A percentile compares a stretch with the other conserved stretches of the same genome.
phyloP scores from a whole-genome alignment of 2,888 invertebrate genomes.

The Bedellia somnulentella region DNA sequence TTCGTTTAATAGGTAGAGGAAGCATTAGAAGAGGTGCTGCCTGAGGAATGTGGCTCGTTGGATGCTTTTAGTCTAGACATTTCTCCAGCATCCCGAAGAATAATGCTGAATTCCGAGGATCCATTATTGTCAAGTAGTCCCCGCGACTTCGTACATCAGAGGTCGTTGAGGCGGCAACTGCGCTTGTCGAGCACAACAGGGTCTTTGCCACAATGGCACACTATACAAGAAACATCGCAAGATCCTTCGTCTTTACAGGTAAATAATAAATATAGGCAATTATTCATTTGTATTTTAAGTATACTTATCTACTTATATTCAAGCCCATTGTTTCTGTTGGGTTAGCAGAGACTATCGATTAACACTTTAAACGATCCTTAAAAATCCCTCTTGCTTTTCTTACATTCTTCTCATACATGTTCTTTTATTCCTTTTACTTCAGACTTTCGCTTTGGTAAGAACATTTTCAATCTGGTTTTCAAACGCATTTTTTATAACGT shows the following conservation, averaged over 20 bases:
- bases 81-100: conserved; percentile 74
- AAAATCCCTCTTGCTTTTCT: no score
- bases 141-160: conserved; percentile 68
- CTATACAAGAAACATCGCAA: conserved; percentile 11
- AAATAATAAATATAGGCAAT: no score
- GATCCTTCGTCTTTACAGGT: conserved; percentile 42
- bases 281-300: no score
- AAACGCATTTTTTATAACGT: no score
- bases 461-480: no score
- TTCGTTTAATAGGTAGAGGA: conserved; percentile 71
- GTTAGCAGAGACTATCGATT: no score
- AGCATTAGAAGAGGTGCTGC: conserved; percentile 80
- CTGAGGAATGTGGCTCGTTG: conserved; percentile 70
- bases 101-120: conserved; percentile 88
- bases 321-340: no score
- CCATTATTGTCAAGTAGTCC: conserved; percentile 82
- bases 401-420: no score
- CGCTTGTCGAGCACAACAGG: conserved; percentile 19
- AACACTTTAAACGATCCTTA: no score
- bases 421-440: no score
- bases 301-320: no score
- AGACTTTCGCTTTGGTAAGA: no score
- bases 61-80: conserved; percentile 66
- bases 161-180: conserved; percentile 30
- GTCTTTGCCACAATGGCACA: conserved; percentile 36